A percentile compares a stretch with the other conserved stretches of the same genome.
Conservation (phyloP, 2,888 invertebrate genomes). For the Lepetodrilus schrolli region DNA sequence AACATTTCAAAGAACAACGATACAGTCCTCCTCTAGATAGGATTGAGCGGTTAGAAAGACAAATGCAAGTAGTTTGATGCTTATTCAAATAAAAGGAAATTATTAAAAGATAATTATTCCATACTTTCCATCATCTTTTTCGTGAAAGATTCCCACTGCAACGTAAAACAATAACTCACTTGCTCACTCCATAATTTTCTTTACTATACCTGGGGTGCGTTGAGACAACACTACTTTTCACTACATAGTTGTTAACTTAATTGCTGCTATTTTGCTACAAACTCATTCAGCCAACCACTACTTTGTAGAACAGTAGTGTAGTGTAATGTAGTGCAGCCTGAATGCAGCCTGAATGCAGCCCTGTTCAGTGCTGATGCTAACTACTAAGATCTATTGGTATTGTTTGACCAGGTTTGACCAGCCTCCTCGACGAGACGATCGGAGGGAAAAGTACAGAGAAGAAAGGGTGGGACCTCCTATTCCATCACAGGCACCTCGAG, state of each 20-base stretch:
- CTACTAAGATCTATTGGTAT: too few relatives aligned
- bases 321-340: too few relatives aligned
- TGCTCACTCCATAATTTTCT: neutral
- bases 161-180: neutral
- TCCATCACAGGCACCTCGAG: conserved; percentile 20
- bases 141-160: too few relatives aligned
- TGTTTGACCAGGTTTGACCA: conserved; percentile 40
- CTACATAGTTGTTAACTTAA: neutral
- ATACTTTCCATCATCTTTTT: neutral
- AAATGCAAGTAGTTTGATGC: neutral
- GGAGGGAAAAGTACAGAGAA: conserved; percentile 36
- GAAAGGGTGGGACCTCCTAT: conserved; percentile 22
- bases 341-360: too few relatives aligned
- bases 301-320: too few relatives aligned
- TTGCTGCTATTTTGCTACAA: too few relatives aligned
- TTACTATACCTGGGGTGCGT: neutral
- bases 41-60: conserved; percentile 42
- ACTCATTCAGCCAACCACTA: too few relatives aligned
- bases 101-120: neutral
- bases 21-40: conserved; percentile 37
- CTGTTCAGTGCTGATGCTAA: too few relatives aligned
- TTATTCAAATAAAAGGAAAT: neutral
- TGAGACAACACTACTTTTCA: neutral
- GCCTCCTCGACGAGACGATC: conserved; percentile 38
- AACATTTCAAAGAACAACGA: conserved; percentile 32